A percentile compares a stretch with the other conserved stretches of the same genome.
Conservation (phyloP, 2,888 invertebrate species). For the Diarsia rubi region DNA sequence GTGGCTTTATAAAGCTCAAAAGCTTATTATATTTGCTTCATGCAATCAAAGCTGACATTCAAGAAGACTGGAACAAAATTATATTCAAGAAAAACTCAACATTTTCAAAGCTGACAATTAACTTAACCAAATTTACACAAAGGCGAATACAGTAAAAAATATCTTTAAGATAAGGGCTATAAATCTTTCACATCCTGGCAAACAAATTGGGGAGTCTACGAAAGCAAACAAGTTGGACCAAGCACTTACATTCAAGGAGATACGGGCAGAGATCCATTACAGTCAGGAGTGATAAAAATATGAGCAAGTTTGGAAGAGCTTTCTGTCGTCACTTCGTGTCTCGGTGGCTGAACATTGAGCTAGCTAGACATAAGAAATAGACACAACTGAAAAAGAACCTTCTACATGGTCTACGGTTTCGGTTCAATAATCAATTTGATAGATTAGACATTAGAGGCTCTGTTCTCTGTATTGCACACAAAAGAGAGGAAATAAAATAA, state of each 20-base stretch:
- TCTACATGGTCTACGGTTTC: background rate
- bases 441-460: no score
- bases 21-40: constrained; percentile 2
- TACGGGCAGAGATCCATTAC: constrained; percentile 56
- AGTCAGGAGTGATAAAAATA: constrained; percentile 54
- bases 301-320: constrained; percentile 35
- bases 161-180: constrained; percentile 50
- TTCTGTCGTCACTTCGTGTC: constrained; percentile 28
- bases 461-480: background rate
- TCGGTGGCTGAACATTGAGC: background rate
- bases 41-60: constrained; percentile 6
- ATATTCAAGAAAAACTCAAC: constrained; percentile 2
- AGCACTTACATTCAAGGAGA: constrained; percentile 56
- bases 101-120: constrained; percentile 28
- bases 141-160: constrained; percentile 32
- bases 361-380: background rate
- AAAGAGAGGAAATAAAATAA: background rate
- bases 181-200: constrained; percentile 49
- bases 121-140: constrained; percentile 46
- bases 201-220: constrained; percentile 49
- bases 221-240: constrained; percentile 55
- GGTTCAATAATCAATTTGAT: background rate
- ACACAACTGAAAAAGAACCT: background rate
- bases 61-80: background rate
- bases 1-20: background rate